phyloP scores from a whole-genome alignment of 37 sponge, comb jelly and placozoan species.

The Theonella swinhoei region DNA sequence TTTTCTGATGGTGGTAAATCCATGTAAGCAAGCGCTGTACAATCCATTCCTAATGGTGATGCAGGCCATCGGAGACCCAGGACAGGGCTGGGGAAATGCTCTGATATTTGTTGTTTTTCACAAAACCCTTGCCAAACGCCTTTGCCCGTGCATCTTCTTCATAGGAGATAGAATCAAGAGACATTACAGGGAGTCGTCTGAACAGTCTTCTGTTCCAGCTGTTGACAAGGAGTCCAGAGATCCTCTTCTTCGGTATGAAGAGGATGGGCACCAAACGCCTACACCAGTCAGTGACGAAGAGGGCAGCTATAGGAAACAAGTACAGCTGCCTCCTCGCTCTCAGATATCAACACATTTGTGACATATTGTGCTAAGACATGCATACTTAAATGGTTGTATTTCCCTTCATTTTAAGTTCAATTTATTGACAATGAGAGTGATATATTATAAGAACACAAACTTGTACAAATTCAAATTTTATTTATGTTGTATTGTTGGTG shows the following conservation, averaged over 20 bases:
- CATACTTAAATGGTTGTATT: no score
- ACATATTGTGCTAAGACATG: no score
- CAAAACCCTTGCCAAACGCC: not conserved
- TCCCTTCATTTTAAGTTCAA: no score
- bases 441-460: no score
- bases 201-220: not conserved
- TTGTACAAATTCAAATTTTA: no score
- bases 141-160: constrained; percentile 35
- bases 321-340: no score
- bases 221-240: not conserved
- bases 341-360: no score
- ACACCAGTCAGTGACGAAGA: not conserved
- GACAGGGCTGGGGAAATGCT: constrained; percentile 75
- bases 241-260: not conserved
- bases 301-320: no score
- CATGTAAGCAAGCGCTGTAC: constrained; percentile 4
- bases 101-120: constrained; percentile 61
- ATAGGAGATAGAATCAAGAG: not conserved
- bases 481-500: no score
- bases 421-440: no score
- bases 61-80: constrained; percentile 59
- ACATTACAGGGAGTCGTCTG: not conserved
- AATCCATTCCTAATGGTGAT: not conserved
- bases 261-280: not conserved
- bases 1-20: not conserved